Evolutionary conservation across 2,797 vertebrate species (phyloP).

Genomic region (Hapalemur alaotrensis): DNA sequence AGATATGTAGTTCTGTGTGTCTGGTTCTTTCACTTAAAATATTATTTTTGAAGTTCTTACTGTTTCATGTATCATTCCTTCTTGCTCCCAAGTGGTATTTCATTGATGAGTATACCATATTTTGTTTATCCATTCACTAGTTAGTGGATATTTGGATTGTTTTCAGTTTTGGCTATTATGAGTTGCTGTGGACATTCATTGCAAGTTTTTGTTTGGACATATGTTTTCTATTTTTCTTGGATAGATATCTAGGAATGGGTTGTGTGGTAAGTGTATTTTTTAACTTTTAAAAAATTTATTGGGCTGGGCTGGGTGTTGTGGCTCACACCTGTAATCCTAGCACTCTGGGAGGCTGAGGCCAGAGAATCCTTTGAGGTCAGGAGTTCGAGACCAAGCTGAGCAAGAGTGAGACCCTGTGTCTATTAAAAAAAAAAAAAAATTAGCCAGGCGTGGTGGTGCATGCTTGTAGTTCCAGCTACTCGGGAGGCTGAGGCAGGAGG

Average conservation of each 20-base stretch:
- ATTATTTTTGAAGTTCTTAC: neutral
- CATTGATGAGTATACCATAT: neutral
- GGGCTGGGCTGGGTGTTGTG: neutral
- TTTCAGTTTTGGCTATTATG: neutral
- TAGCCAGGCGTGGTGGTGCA: neutral
- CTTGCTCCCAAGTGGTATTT: neutral
- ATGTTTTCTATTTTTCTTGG: neutral
- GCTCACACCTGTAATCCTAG: neutral
- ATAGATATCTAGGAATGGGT: neutral
- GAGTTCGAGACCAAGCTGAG: neutral
- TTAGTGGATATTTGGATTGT: neutral
- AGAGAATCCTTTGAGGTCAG: neutral
- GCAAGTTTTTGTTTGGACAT: neutral
- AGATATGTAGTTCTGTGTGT: neutral
- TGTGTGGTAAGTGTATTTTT: neutral
- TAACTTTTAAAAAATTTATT: neutral
- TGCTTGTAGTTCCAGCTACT: neutral
- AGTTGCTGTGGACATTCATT: neutral
- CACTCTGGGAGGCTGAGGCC: neutral
- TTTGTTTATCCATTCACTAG: neutral
- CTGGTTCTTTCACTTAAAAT: neutral
- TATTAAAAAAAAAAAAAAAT: neutral
- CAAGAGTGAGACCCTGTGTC: neutral
- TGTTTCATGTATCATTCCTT: neutral
- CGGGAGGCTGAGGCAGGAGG: neutral